phyloP scores from a whole-genome alignment of 2,888 invertebrate genomes.

The Resseliella maxima region DNA sequence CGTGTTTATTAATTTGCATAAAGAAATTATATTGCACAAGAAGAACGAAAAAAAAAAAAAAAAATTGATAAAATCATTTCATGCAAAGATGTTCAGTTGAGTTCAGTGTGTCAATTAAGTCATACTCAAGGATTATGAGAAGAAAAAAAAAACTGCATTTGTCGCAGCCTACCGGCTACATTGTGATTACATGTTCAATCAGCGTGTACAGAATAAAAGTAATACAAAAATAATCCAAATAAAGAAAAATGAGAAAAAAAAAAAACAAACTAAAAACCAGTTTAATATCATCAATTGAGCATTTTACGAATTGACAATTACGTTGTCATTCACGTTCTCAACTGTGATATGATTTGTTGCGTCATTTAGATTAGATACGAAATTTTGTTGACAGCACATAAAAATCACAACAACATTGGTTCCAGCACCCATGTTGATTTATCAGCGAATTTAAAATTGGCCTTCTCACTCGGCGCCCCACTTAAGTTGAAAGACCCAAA shows the following conservation, averaged over 20 bases:
- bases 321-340: not conserved
- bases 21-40: too few relatives aligned
- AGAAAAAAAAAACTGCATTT: not conserved
- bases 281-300: too few relatives aligned
- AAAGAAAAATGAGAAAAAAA: too few relatives aligned
- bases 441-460: not conserved
- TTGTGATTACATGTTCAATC: not conserved
- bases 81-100: not conserved
- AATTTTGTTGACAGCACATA: too few relatives aligned
- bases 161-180: not conserved
- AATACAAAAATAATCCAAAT: not conserved
- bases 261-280: too few relatives aligned
- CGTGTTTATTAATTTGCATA: too few relatives aligned
- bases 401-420: too few relatives aligned
- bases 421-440: too few relatives aligned
- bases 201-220: not conserved
- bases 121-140: not conserved
- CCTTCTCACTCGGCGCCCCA: not conserved
- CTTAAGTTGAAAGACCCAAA: conserved; percentile 33
- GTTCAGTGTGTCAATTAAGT: not conserved
- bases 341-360: not conserved
- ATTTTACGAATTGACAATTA: not conserved
- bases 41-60: not conserved
- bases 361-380: not conserved
- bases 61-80: not conserved